Base-by-base conservation (phyloP, 2,797 vertebrate species). In the Enteromius unitaeniatus region DNA sequence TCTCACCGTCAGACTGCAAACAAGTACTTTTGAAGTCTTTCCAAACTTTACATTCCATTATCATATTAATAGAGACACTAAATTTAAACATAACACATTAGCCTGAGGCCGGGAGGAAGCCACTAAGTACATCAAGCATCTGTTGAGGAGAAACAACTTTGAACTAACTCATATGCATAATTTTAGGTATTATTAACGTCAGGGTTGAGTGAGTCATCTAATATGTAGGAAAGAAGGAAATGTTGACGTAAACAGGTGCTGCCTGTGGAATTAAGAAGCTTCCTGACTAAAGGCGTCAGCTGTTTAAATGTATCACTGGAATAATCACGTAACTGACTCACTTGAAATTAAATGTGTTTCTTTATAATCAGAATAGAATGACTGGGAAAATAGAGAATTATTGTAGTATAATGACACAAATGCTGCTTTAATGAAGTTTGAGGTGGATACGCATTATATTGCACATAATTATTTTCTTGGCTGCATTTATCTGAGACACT, bases 131-230 rank as follows among this genome's bases (percentile, higher is more conserved):
- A 79, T 37, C 34, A 53, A 55, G 19, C 68, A 64, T 80, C 76
- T 68, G 40, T 51, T 80, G 40, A 64, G 53, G 21, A 53, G n/a
- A 83, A 80, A 86, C 26, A 80, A 80, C 70, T 86, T 83, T 68
- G 62, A 86, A 67, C 49, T 45, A 85, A n/a, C 76, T 80, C 23
- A 42, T 28, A 42, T 78, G 68, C 78, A 84, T 70, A 70, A 64
- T 40, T 68, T 42, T 73, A 34, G 53, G 8, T 64, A 81, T 78
- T 64, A 47, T 58, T 78, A 42, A 14, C 4, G 15, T 86, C 47
- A 68, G 51, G 49, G 75, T 31, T 37, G 67, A 74, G 64, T 6
- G 10, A 84, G 49, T 23, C 14, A 7, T 40, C 15, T 79, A 53
- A 83, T 60, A 65, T 78, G 69, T 31, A 80, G 45, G 11, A 55